A percentile compares a stretch with the other conserved stretches of the same genome.
Evolutionary conservation across 2,113 vertebrate species (phyloP).

Genomic region (Podilymbus podiceps): DNA sequence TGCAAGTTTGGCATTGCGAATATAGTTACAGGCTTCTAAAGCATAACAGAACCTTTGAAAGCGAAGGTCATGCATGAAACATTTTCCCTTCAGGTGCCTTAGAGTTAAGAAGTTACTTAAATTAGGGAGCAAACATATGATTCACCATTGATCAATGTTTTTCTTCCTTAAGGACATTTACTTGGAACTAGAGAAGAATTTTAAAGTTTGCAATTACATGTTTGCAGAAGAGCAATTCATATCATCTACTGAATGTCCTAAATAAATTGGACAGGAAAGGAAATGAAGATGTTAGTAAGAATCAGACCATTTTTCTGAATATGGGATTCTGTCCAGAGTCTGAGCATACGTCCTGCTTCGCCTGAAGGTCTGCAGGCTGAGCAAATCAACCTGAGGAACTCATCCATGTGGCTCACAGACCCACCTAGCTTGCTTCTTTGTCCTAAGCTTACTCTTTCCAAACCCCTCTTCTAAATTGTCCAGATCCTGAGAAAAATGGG

Average conservation of each 20-base stretch:
- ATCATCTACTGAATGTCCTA: not conserved
- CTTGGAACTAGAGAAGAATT: slow-evolving; percentile 4
- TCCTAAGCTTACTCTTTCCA: not conserved
- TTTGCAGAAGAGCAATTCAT: not conserved
- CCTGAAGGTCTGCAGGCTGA: not conserved
- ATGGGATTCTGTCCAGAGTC: not conserved
- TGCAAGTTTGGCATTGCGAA: not conserved
- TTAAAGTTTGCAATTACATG: slow-evolving; percentile 2
- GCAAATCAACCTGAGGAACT: not conserved
- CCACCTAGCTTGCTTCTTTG: not conserved
- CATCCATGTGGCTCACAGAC: not conserved
- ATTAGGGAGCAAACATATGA: not conserved
- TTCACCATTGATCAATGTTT: slow-evolving; percentile 6
- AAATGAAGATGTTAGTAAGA: slow-evolving; percentile 30
- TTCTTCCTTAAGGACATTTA: slow-evolving; percentile 24
- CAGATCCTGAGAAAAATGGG: not conserved
- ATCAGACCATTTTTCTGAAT: slow-evolving; percentile 6
- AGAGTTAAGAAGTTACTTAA: not conserved
- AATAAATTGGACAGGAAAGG: slow-evolving; percentile 11
- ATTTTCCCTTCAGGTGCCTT: not conserved
- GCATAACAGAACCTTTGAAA: not conserved
- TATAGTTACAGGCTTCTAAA: not conserved
- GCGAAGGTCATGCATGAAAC: slow-evolving; percentile 13
- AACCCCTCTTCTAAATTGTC: not conserved
- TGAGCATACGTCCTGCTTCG: not conserved